Base-by-base conservation (phyloP, 2,797 vertebrate species). In the Oceanodroma leucorhoa region DNA sequence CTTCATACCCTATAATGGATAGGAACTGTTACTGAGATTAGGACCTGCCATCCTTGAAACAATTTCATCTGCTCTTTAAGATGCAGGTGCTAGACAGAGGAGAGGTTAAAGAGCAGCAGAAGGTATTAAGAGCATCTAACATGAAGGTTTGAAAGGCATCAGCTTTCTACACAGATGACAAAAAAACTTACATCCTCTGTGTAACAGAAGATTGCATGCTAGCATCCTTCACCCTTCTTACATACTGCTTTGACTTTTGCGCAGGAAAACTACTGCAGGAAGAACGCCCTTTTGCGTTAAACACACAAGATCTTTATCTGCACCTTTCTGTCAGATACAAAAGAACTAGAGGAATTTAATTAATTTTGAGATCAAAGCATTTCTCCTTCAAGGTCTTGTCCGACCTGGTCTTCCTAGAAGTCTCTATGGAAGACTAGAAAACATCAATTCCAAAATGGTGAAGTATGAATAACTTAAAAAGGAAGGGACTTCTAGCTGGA, bases 1-100 rank as follows among this genome's bases (percentile, higher is more conserved):
- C 71, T 83, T 95, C 91, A 89, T 67, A 83, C 53, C 71, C 77
- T 50, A 48, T 57, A 96, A 95, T 77, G 95, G 91, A 92, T 87
- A 72, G 93, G 71, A 91, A 54, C 71, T 77, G 66, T 92, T 87
- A 87, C 73, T 64, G 83, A 95, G 95, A 95, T 90, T 94, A 94
- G 70, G 93, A 84, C 86, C 83, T 93, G 91, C 77, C 91, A 94
- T 62, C 62, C 85, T 55, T 46, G 62, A 94, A 85, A 88, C 2
- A 0, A 82, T 76, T 89, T 84, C 32, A 90, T 46, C 66, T 79
- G 41, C 70, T 82, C 77, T 77, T 94, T 88, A 87, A 89, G 60
- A 91, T 80, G 86, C 71, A 87, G 94, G 64, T 89, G 66, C 40
- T 58, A 94, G 91, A 79, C 85, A 93, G 77, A 88, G 58, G 70